Base-by-base conservation (phyloP, 2,888 invertebrate genomes). In the Malthinus seriepunctatus region DNA sequence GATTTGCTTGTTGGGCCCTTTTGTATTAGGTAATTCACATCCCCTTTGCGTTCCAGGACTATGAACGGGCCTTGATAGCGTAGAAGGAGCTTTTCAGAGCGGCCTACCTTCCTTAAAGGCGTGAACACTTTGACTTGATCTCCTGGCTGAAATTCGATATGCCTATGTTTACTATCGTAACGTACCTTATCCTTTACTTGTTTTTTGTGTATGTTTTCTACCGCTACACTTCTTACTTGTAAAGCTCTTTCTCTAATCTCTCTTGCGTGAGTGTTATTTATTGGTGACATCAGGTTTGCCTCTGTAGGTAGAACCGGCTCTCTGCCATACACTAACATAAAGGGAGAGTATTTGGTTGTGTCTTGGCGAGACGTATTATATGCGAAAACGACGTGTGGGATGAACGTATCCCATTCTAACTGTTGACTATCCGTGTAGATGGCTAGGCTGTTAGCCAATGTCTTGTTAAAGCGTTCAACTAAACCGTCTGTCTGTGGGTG, bases 391-490 rank as follows among this genome's bases (percentile, higher is more conserved):
- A 66, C 60, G 39, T 66, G 63, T 6, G 51, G 60, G 1, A 46
- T 10, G n/a, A 6, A 38, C 10, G 10, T 7, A 11, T 53, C 47
- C 49, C 39, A 56, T 7, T 56, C 32, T 1, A 44, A 50, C 8
- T 50, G 34, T 9, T 32, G 1, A 0, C 37, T 38, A n/a, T 59
- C 50, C 1, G 50, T 54, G 8, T n/a, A n/a, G n/a, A n/a, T n/a
- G n/a, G n/a, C n/a, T n/a, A n/a, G n/a, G n/a, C n/a, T n/a, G n/a
- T n/a, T 46, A 59, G 59, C 63, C 10, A 67, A 44, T 1, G 67
- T 69, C 42, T 65, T 63, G 48, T 69, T 68, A 48, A 66, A 61
- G 31, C 70, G 9, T 52, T 67, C 70, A 1, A 64, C 64, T 11
- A 67, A 14, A 0, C 65, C 66, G 37, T 67, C 67, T 3, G 38